A percentile compares a stretch with the other conserved stretches of the same genome.
Conservation (phyloP, 2,797 vertebrate genomes). For the Telmatherina bonti region DNA sequence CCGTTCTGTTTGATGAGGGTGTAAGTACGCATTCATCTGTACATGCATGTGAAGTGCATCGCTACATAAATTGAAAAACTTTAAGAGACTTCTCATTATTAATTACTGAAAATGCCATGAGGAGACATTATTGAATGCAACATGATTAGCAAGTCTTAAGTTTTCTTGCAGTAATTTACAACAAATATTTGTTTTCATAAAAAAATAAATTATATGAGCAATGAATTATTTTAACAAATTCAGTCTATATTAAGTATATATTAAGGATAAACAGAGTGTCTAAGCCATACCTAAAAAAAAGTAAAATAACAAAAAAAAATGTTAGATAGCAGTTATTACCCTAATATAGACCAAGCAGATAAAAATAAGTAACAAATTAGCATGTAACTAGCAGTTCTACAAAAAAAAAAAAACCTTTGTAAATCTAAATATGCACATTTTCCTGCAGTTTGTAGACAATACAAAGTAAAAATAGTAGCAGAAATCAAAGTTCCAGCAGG, state of each 20-base stretch:
- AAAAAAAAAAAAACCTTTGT: too few relatives aligned
- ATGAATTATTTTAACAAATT: too few relatives aligned
- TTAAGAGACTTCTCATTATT: conserved; percentile 8
- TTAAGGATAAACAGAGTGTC: neutral
- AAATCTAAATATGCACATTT: neutral
- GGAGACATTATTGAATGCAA: neutral
- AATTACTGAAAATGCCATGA: conserved; percentile 7
- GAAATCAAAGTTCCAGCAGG: neutral
- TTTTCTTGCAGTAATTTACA: conserved; percentile 1
- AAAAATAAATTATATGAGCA: neutral
- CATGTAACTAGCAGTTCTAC: neutral
- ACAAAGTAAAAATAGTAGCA: neutral
- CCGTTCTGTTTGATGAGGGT: conserved; percentile 27
- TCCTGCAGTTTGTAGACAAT: neutral
- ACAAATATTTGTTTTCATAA: too few relatives aligned
- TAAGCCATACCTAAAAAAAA: neutral
- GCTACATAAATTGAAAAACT: conserved; percentile 10
- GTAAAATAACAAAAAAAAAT: too few relatives aligned
- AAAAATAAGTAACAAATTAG: neutral
- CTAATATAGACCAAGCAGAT: neutral
- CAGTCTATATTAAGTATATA: too few relatives aligned
- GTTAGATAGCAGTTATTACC: neutral
- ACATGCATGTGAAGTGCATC: conserved; percentile 3
- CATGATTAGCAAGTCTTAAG: conserved; percentile 9
- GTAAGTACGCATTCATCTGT: conserved; percentile 8